Evolutionary conservation across 2,797 vertebrate species (phyloP).

Genomic region (Muscicapa striata): DNA sequence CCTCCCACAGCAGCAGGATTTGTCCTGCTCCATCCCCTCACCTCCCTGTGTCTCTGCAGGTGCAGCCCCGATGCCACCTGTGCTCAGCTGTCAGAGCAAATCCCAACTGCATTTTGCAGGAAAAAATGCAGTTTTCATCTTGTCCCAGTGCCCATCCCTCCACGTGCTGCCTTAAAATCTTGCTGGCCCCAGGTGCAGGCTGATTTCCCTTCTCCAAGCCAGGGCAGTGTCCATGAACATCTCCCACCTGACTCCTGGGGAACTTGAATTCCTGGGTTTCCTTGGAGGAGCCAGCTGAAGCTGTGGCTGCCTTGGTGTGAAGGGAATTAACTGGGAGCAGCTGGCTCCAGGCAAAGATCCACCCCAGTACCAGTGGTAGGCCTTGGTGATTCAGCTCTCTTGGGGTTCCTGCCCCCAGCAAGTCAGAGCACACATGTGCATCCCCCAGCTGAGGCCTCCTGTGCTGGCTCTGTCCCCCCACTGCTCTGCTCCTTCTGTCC

Average conservation of each 20-base stretch:
- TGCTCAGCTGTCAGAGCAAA: rapidly evolving
- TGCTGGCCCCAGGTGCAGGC: neutral
- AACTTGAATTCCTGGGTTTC: neutral
- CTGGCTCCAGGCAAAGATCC: neutral
- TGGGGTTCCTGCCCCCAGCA: neutral
- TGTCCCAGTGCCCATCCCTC: neutral
- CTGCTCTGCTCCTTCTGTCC: neutral
- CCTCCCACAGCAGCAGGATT: neutral
- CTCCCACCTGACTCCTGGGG: neutral
- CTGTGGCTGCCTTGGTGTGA: neutral
- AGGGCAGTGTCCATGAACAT: neutral
- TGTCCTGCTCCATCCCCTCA: neutral
- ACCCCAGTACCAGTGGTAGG: neutral
- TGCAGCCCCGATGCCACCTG: rapidly evolving
- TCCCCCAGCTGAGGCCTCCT: neutral
- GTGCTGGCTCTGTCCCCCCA: neutral
- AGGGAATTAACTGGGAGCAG: neutral
- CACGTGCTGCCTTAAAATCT: neutral
- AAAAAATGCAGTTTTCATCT: neutral
- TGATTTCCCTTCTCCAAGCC: neutral
- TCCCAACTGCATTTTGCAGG: neutral
- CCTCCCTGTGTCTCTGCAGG: neutral
- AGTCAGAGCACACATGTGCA: neutral
- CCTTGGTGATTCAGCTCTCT: neutral
- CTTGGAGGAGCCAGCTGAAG: neutral